A percentile compares a stretch with the other conserved stretches of the same genome.
These are phyloP conservation scores for Dasypus novemcinctus DNA, from an alignment of 2,113 vertebrate species.

Conservation along the genomic window DNA sequence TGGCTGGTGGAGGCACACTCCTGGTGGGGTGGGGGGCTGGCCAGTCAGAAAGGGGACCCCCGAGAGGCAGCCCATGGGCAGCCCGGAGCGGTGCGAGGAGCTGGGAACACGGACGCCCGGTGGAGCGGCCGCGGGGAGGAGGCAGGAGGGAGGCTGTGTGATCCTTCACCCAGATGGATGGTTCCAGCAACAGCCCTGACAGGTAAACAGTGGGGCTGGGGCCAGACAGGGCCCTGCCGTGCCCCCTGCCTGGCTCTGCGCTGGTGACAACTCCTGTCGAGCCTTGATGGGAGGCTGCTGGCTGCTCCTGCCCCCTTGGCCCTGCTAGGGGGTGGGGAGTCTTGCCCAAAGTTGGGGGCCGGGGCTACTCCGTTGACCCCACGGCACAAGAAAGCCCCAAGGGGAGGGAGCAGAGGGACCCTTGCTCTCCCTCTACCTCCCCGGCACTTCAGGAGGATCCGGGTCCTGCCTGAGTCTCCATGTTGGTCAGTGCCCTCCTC, in stretches of 20 bases:
- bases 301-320: constrained; percentile 46
- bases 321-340: background rate
- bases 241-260: constrained; percentile 1
- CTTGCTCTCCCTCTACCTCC: background rate
- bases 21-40: background rate
- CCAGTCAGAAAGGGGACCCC: background rate
- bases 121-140: background rate
- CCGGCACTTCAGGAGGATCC: background rate
- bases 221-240: constrained; percentile 44
- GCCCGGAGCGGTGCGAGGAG: background rate
- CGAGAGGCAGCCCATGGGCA: background rate
- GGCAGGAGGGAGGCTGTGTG: background rate
- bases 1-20: accelerated
- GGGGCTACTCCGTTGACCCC: background rate
- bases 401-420: background rate
- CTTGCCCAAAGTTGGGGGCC: constrained; percentile 42
- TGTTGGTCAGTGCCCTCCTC: background rate
- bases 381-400: background rate
- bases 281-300: constrained; percentile 72
- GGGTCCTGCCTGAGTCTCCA: background rate
- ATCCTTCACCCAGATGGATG: constrained; percentile 70
- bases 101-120: background rate
- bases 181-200: constrained; percentile 64
- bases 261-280: constrained; percentile 68
- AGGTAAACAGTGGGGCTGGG: constrained; percentile 66